A percentile compares a stretch with the other conserved stretches of the same genome.
phyloP scores from a whole-genome alignment of 2,797 vertebrate species.

The Phylloscopus collybita region DNA sequence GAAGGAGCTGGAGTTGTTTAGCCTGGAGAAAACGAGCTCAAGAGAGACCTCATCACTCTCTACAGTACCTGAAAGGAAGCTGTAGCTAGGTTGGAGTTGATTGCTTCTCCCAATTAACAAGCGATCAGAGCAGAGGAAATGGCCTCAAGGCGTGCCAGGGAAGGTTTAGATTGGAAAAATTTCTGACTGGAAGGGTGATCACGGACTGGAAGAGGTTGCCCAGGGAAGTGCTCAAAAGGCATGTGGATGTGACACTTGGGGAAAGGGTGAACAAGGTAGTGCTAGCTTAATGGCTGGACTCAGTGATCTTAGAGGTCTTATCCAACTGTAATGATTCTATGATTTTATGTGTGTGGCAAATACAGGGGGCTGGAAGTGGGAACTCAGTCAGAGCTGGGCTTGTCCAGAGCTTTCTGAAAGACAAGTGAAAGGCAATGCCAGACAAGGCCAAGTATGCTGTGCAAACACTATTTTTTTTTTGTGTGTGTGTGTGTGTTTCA shows the following conservation, averaged over 20 bases:
- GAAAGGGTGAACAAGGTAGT: background rate
- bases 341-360: background rate
- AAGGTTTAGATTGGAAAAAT: background rate
- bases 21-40: background rate
- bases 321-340: background rate
- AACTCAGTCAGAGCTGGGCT: background rate
- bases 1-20: background rate
- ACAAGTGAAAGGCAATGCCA: background rate
- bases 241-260: background rate
- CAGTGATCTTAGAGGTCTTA: background rate
- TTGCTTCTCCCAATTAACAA: background rate
- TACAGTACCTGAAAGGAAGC: background rate
- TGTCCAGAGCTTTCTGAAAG: background rate
- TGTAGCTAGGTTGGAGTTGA: background rate
- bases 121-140: background rate
- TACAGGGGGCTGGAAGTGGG: background rate
- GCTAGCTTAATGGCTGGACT: background rate
- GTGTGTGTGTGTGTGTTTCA: background rate
- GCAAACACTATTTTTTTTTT: background rate
- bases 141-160: background rate
- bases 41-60: background rate
- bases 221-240: background rate
- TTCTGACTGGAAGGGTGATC: background rate
- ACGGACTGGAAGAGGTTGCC: background rate
- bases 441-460: background rate